Base-by-base conservation (phyloP, 2,888 invertebrate genomes). In the Drosophila limbata region DNA sequence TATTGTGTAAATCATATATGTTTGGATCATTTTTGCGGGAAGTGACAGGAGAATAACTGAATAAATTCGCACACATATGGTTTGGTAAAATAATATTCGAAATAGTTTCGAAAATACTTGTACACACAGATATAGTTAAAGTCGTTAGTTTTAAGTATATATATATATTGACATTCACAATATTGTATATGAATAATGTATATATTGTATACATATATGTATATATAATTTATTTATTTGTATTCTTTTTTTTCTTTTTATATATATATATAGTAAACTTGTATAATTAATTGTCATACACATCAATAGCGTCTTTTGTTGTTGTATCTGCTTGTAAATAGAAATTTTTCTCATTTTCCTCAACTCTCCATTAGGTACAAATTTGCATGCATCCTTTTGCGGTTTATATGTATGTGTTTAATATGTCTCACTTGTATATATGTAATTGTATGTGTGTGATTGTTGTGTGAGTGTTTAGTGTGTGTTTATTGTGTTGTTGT, bases 251-350 rank as follows among this genome's bases (percentile, higher is more conserved):
- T 66, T 77, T 44, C 50, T 62, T 11, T 63, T 50, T 25, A 53
- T 53, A 60, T 61, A 55, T 59, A 65, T 39, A 33, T 48, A 55
- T 74, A 13, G 42, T 61, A 79, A 77, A 72, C 60, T 83, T 86
- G 84, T 84, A 88, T 84, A 88, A 78, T 88, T 84, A 84, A 84
- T 84, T 84, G 84, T 84, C 84, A 73, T 88, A 84, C 88, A 88
- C 84, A 84, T 84, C 88, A 80, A 84, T 83, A 77, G 75, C 69
- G 45, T 67, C 66, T 69, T 63, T 37, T 17, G 55, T 56, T 60
- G 44, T 73, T 61, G 57, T 50, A 59, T 63, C 44, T 63, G 50
- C 45, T 70, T 78, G 79, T 79, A 77, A 77, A 71, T 79, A 81
- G 78, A 78, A 62, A 47, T 45, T 51, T 57, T n/a, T 42, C 33